phyloP scores from a whole-genome alignment of 2,888 invertebrate genomes.

The Folsomia manolachei region DNA sequence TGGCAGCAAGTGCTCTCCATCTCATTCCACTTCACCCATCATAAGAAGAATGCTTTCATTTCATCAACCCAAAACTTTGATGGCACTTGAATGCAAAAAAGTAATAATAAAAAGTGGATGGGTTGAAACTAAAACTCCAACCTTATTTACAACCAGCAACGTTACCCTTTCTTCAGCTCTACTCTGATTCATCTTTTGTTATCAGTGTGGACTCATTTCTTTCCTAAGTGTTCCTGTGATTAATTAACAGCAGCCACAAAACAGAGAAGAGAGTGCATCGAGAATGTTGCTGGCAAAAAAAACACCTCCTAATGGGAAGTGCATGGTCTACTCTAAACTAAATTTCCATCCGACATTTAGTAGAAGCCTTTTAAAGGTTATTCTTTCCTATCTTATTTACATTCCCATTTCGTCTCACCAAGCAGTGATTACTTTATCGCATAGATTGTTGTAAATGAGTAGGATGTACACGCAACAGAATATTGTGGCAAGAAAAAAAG shows the following conservation, averaged over 20 bases:
- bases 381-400: too few species aligned
- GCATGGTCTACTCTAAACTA: not conserved
- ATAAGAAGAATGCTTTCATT: constrained; percentile 14
- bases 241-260: constrained; percentile 11
- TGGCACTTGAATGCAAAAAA: constrained; percentile 22
- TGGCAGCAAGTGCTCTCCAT: not conserved
- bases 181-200: not conserved
- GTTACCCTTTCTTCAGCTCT: not conserved
- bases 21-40: not conserved
- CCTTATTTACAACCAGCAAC: too few species aligned
- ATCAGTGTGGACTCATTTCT: not conserved
- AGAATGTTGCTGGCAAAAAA: too few species aligned
- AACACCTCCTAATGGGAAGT: too few species aligned
- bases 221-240: constrained; percentile 10
- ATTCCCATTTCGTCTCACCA: too few species aligned
- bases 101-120: constrained; percentile 30
- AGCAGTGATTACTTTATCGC: too few species aligned
- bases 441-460: too few species aligned
- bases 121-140: not conserved
- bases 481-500: too few species aligned
- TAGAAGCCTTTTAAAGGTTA: too few species aligned
- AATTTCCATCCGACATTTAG: not conserved
- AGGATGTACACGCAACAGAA: too few species aligned
- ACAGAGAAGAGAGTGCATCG: not conserved
- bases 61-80: constrained; percentile 26